phyloP scores from a whole-genome alignment of 2,888 invertebrate species.

The Caenorhabditis angaria region DNA sequence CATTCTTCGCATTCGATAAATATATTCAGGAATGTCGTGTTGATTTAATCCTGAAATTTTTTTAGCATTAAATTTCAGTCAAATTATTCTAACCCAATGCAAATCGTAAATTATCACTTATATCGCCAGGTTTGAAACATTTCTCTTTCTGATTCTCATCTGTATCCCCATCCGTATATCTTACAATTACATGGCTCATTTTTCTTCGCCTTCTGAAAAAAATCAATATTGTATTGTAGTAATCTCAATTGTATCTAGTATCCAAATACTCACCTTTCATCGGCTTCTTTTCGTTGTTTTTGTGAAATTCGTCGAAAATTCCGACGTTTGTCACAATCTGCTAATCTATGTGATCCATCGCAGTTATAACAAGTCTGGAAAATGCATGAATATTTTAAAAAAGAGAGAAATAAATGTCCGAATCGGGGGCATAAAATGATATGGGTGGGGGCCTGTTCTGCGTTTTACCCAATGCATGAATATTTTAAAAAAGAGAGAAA shows the following conservation, averaged over 20 bases:
- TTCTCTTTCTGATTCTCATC: slow-evolving; percentile 7
- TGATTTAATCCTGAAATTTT: slow-evolving; percentile 78
- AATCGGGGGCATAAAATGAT: no score
- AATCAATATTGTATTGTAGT: background rate
- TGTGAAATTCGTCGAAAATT: slow-evolving; percentile 79
- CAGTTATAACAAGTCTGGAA: slow-evolving; percentile 83
- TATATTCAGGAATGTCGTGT: slow-evolving; percentile 83
- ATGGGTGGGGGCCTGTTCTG: no score
- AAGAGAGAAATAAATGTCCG: no score
- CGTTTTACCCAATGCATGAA: no score
- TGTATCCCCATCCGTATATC: slow-evolving; percentile 21
- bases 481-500: no score
- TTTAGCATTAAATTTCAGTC: slow-evolving; percentile 77
- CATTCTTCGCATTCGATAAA: slow-evolving; percentile 83
- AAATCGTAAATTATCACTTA: slow-evolving; percentile 27
- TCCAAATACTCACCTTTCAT: slow-evolving; percentile 13
- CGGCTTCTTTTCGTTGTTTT: slow-evolving; percentile 15
- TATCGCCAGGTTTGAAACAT: slow-evolving; percentile 31
- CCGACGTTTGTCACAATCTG: slow-evolving; percentile 81
- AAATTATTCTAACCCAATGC: no score
- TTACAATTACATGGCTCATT: background rate
- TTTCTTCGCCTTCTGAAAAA: slow-evolving; percentile 12
- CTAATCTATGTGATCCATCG: slow-evolving; percentile 81
- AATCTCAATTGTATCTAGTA: no score
- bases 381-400: no score